Conservation (phyloP, 2,888 invertebrate species). For the Acanthosepion lycidas region DNA sequence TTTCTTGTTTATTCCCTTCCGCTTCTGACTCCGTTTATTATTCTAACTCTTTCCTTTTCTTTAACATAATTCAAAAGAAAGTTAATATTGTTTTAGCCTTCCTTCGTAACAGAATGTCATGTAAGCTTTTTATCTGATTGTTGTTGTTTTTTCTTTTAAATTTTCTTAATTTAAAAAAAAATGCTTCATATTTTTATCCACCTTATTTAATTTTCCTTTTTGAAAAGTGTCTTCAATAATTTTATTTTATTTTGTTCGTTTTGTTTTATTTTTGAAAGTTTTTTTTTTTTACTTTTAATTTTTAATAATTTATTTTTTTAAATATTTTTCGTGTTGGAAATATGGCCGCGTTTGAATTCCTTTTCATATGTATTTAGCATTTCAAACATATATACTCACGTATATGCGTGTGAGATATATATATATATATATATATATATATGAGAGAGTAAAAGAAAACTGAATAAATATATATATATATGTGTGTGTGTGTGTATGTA, state of each 20-base stretch:
- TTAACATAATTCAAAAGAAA: too few relatives aligned
- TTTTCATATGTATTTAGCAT: not conserved
- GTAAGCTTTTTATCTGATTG: not conserved
- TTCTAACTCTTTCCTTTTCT: too few relatives aligned
- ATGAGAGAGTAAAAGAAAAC: not conserved
- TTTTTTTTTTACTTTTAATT: not conserved
- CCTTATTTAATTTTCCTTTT: not conserved
- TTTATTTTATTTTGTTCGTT: too few relatives aligned
- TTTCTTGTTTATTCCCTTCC: not conserved
- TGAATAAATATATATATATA: too few relatives aligned
- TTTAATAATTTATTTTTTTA: not conserved
- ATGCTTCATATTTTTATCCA: too few relatives aligned
- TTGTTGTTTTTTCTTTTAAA: not conserved
- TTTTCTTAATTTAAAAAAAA: not conserved
- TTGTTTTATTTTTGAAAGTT: not conserved
- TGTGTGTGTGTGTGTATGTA: too few relatives aligned
- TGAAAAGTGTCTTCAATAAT: not conserved
- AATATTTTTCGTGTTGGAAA: not conserved
- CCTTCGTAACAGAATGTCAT: not conserved
- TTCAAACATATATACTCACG: not conserved
- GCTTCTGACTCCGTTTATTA: not conserved
- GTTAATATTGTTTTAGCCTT: not conserved
- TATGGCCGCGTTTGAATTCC: not conserved
- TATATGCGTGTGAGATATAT: too few relatives aligned
- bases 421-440: constrained; percentile 12